Conservation (phyloP, 2,888 invertebrate genomes). For the Arrhopalites spinosus region DNA sequence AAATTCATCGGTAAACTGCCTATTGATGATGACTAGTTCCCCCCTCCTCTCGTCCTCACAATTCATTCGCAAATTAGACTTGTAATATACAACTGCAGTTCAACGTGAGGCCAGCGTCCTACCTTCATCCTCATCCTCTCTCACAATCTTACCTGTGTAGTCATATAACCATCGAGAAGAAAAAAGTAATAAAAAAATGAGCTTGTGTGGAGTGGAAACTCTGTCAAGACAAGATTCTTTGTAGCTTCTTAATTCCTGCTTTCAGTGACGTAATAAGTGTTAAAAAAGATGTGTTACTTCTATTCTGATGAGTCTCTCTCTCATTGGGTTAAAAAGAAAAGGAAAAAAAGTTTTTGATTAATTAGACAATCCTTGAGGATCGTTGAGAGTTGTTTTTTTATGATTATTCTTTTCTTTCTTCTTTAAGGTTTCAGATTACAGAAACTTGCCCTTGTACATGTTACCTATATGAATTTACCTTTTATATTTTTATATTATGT, state of each 20-base stretch:
- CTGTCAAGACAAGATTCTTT: slow-evolving; percentile 4
- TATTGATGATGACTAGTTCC: slow-evolving; percentile 34
- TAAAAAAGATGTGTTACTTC: slow-evolving; percentile 19
- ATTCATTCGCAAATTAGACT: slow-evolving; percentile 33
- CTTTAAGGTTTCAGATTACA: neutral
- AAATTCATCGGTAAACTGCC: slow-evolving; percentile 33
- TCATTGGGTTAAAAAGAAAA: neutral
- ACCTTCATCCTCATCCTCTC: neutral
- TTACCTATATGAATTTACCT: neutral
- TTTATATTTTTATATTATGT: neutral
- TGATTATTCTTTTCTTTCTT: neutral
- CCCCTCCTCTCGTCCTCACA: slow-evolving; percentile 10
- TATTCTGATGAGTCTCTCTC: slow-evolving; percentile 14
- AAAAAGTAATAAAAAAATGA: neutral
- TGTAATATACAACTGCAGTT: neutral
- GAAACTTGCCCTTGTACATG: too few relatives aligned
- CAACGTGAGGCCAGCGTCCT: neutral
- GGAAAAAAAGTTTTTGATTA: slow-evolving; percentile 48
- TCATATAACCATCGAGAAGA: neutral
- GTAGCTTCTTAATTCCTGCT: slow-evolving; percentile 23
- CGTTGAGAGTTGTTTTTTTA: neutral
- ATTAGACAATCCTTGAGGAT: slow-evolving; percentile 45
- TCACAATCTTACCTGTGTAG: too few relatives aligned
- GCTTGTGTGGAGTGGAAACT: neutral
- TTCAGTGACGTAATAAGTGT: slow-evolving; percentile 22